These are phyloP conservation scores for Myotis lucifugus DNA, from an alignment of 2,113 vertebrate species.

Conservation along the genomic window DNA sequence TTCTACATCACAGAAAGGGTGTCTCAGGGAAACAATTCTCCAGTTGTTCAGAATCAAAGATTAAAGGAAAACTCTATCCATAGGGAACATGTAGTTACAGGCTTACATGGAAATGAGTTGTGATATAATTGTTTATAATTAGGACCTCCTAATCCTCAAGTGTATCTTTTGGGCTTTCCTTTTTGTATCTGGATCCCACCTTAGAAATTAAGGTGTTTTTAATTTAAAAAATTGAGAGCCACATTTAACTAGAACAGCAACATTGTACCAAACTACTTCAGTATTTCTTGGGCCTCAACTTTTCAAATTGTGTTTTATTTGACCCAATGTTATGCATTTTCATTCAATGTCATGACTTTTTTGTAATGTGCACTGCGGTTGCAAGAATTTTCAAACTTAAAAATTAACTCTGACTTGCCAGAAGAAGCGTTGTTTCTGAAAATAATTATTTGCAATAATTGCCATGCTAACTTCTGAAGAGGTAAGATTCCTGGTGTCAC, in stretches of 20 bases:
- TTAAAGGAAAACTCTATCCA: background rate
- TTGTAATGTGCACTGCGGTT: background rate
- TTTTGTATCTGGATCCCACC: background rate
- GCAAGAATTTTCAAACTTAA: conserved; percentile 17
- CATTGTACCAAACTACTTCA: background rate
- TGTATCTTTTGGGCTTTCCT: background rate
- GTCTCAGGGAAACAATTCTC: background rate
- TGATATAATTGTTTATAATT: background rate
- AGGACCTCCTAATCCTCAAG: background rate
- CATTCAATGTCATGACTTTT: background rate
- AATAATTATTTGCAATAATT: conserved; percentile 75
- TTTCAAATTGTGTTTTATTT: conserved; percentile 36
- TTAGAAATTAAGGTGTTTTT: background rate
- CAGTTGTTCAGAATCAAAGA: background rate
- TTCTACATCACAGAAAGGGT: background rate
- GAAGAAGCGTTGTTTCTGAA: conserved; percentile 56
- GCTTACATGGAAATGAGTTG: background rate
- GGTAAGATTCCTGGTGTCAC: conserved; percentile 45
- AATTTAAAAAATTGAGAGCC: background rate
- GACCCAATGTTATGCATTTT: conserved; percentile 22
- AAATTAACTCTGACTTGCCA: conserved; percentile 48
- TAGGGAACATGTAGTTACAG: background rate
- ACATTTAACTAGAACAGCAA: background rate
- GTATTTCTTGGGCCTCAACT: conserved; percentile 3
- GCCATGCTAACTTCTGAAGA: conserved; percentile 30